Conservation (phyloP, 1,140 invertebrate genomes). For the Sitobion miscanthi region DNA sequence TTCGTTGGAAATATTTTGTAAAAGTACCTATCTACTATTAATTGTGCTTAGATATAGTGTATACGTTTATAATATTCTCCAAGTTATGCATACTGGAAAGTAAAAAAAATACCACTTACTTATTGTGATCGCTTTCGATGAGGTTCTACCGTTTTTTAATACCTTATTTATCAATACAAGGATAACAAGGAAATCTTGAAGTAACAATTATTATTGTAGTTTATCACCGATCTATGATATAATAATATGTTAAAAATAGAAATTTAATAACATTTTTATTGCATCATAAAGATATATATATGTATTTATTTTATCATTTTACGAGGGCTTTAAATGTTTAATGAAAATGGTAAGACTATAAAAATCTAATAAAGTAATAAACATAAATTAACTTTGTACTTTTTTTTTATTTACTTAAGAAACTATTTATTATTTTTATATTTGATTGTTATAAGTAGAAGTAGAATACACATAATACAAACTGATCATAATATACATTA, state of each 20-base stretch:
- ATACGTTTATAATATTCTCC: too few species aligned
- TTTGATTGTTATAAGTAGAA: background rate
- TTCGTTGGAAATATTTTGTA: background rate
- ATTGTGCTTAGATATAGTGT: background rate
- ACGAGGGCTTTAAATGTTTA: background rate
- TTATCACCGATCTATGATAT: background rate
- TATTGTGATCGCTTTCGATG: background rate
- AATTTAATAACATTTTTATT: slow-evolving; percentile 13
- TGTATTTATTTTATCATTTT: background rate
- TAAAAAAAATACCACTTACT: background rate
- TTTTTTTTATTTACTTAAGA: background rate
- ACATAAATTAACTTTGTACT: background rate
- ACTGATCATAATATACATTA: background rate
- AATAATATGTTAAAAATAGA: slow-evolving; percentile 17
- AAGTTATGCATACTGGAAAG: background rate
- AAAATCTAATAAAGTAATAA: background rate
- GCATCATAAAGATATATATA: background rate
- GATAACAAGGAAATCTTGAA: background rate
- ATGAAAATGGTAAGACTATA: background rate
- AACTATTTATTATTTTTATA: background rate
- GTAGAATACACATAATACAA: background rate
- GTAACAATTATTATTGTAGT: slow-evolving; percentile 21
- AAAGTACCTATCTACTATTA: background rate
- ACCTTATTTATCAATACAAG: background rate
- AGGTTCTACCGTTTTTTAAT: background rate